Percentiles rank a stretch among this genome's conserved stretches.
Conservation (phyloP, 2,797 vertebrate genomes). For the Babyrousa celebensis region DNA sequence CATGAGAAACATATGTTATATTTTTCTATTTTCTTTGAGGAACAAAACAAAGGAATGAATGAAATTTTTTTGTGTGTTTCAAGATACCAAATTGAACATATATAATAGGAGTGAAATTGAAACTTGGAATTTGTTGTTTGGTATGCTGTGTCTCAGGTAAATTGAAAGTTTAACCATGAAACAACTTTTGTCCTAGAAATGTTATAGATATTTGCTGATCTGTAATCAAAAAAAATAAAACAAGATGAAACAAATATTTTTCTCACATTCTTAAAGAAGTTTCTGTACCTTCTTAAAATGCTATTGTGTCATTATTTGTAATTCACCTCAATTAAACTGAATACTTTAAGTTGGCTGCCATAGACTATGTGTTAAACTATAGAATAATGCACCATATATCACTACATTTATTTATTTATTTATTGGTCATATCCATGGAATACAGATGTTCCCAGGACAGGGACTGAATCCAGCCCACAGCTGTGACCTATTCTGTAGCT, state of each 20-base stretch:
- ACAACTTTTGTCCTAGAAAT: conserved; percentile 65
- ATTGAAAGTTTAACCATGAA: conserved; percentile 70
- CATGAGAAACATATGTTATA: neutral
- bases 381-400: neutral
- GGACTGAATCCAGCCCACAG: no score
- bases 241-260: conserved; percentile 2
- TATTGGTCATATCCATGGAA: no score
- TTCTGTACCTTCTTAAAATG: neutral
- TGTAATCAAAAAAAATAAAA: neutral
- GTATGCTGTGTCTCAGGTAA: conserved; percentile 20
- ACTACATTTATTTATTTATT: no score
- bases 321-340: neutral
- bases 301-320: neutral
- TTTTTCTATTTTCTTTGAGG: conserved; percentile 45
- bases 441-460: no score
- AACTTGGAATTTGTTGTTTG: conserved; percentile 61
- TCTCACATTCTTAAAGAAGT: neutral
- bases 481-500: no score
- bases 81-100: neutral
- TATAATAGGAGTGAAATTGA: conserved; percentile 61
- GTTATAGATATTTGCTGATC: conserved; percentile 28
- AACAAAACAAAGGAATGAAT: conserved; percentile 50
- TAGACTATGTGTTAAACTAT: neutral
- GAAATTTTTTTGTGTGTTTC: conserved; percentile 48
- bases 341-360: neutral